Percentiles rank a stretch among this genome's conserved stretches.
phyloP scores from a whole-genome alignment of 2,113 vertebrate species.

The Upupa epops region DNA sequence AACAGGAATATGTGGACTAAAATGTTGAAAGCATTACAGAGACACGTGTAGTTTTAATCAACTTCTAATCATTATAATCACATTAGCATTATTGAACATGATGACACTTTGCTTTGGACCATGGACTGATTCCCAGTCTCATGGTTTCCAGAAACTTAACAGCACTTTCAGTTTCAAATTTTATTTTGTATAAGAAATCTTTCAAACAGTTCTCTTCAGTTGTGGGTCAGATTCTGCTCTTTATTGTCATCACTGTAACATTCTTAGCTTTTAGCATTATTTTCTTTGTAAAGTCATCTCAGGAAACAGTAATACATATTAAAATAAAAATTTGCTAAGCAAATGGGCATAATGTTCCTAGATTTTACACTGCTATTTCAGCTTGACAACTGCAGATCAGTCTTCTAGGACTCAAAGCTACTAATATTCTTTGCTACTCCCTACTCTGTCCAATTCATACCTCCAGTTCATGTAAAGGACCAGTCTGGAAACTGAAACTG shows the following conservation, averaged over 20 bases:
- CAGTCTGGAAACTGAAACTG: neutral
- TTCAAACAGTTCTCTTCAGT: neutral
- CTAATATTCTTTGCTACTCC: neutral
- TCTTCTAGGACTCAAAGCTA: neutral
- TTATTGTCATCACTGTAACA: neutral
- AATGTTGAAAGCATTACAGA: conserved; percentile 20
- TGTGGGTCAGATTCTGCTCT: neutral
- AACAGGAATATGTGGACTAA: conserved; percentile 12
- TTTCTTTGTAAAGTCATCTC: neutral
- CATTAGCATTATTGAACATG: neutral
- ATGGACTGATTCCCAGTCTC: neutral
- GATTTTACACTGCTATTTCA: neutral
- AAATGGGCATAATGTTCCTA: neutral
- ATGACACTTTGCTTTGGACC: neutral
- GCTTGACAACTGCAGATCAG: neutral
- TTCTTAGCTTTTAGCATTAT: neutral
- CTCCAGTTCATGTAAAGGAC: neutral
- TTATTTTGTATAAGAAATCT: neutral
- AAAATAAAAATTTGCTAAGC: neutral
- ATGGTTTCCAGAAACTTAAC: neutral
- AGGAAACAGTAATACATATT: accelerated
- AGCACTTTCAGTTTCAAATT: neutral
- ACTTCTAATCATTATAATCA: neutral
- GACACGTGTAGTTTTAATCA: neutral
- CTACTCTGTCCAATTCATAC: neutral